Evolutionary conservation across 35 echinoderm and acorn worm genomes (phyloP).

Genomic region (Acanthaster planci): DNA sequence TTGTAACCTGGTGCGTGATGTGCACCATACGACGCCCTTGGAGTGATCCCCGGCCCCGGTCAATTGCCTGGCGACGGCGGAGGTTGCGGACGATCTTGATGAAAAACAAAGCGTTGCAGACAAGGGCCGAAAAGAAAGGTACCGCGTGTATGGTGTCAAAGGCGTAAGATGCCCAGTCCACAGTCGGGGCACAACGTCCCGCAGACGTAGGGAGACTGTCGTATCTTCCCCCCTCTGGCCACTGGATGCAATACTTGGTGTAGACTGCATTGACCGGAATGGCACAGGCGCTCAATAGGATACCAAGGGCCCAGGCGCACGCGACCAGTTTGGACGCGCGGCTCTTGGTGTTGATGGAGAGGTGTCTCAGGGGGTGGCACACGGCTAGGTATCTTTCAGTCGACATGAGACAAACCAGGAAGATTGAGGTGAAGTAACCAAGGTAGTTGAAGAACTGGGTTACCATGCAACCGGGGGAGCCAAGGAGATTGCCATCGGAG

Average conservation of each 20-base stretch:
- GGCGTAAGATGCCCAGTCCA: neutral
- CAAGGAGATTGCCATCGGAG: slow-evolving; percentile 12
- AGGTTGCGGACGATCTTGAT: slow-evolving; percentile 54
- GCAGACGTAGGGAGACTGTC: neutral
- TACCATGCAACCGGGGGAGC: slow-evolving; percentile 29
- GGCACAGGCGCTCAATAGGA: slow-evolving; percentile 27
- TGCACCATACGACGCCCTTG: neutral
- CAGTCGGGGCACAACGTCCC: slow-evolving; percentile 5
- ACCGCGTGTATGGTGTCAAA: slow-evolving; percentile 40
- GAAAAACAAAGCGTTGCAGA: slow-evolving; percentile 51
- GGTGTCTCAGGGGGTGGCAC: slow-evolving; percentile 64
- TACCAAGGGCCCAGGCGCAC: slow-evolving; percentile 42
- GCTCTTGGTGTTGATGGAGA: slow-evolving; percentile 13
- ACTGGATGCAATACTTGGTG: slow-evolving; percentile 31
- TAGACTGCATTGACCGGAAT: slow-evolving; percentile 24
- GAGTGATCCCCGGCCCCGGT: neutral
- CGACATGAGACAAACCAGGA: slow-evolving; percentile 52
- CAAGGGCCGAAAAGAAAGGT: slow-evolving; percentile 64
- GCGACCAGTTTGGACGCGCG: slow-evolving; percentile 33
- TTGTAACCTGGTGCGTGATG: slow-evolving; percentile 26
- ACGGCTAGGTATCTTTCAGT: slow-evolving; percentile 74
- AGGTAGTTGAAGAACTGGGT: slow-evolving; percentile 14
- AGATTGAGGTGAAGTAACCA: slow-evolving; percentile 58
- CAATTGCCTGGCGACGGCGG: neutral
- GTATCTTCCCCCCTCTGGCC: slow-evolving; percentile 30